Base-by-base conservation (phyloP, 2,888 invertebrate genomes). In the Ochropacha duplaris region DNA sequence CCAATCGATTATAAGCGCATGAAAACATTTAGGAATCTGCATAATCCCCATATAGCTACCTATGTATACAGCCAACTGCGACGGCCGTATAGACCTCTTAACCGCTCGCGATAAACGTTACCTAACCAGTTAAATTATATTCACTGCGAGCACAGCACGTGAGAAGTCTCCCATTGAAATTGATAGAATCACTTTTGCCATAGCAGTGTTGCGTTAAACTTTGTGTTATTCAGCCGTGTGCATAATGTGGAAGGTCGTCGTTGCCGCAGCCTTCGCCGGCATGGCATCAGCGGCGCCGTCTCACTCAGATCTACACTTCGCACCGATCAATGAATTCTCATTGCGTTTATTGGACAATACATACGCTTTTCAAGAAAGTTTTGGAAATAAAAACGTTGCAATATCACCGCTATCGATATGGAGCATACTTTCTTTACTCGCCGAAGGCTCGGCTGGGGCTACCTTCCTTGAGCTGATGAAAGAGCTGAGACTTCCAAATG, bases 381-480 rank as follows among this genome's bases (percentile, higher is more conserved):
- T 87, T 56, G 89, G 86, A 2, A 76, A 67, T 1, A 84, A 81
- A 28, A 92, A 92, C 62, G 69, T 88, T 8, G 90, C 86, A 0
- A 67, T 91, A 54, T 90, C 92, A 1, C 92, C 92, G 0, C 58
- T 92, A 1, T 92, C 93, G 0, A 76, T 90, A 2, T 93, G 93
- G 93, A 89, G 85, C 55, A 76, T 90, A 24, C 88, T 91, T 66
- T 76, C 92, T 0, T 68, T 92, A 8, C 71, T 92, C 16, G 88
- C 92, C 3, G 91, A 92, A 77, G 91, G 89, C 55, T 87, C 91
- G 0, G 73, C 91, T 0, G 91, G 90, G 1, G 83, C 88, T 55
- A 92, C 92, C 0, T 92, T 87, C 58, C 59, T 78, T 14, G 89
- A 92, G 67, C 65, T 92, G n/a, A 80, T 88, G 72, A 81, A 66